Conservation (phyloP, 2,888 invertebrate species). For the Amphipoea oculea region DNA sequence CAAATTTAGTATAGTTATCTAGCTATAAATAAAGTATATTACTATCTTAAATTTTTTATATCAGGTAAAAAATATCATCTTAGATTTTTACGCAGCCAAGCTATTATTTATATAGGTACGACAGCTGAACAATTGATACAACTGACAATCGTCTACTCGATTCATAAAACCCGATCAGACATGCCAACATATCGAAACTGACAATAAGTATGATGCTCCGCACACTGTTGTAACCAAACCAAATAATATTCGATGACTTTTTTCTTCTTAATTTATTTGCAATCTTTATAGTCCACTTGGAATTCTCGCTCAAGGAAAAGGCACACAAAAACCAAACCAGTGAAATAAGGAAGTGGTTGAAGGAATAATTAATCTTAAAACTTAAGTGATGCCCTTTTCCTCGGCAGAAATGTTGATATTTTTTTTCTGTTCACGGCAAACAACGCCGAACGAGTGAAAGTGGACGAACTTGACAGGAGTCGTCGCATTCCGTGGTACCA, state of each 20-base stretch:
- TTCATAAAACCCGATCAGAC: conserved; percentile 1
- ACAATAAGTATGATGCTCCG: neutral
- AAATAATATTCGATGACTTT: neutral
- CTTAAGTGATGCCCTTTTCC: conserved; percentile 56
- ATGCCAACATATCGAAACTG: neutral
- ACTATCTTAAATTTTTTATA: neutral
- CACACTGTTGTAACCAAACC: neutral
- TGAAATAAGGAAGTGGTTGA: conserved; percentile 43
- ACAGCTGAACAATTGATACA: neutral
- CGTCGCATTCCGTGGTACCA: conserved; percentile 24
- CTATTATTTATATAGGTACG: neutral
- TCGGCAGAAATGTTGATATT: conserved; percentile 38
- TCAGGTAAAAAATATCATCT: neutral
- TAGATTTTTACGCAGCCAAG: neutral
- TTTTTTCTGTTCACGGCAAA: conserved; percentile 51
- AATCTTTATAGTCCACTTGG: neutral
- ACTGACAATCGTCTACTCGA: neutral
- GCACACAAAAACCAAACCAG: conserved; percentile 12
- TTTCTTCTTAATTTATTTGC: conserved; percentile 3
- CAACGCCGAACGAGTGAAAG: conserved; percentile 58
- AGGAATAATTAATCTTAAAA: conserved; percentile 38
- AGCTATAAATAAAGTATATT: neutral
- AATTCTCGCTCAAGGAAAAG: conserved; percentile 25
- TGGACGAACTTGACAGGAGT: conserved; percentile 55
- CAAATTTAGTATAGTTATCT: neutral